phyloP scores from a whole-genome alignment of 1,140 invertebrate species.

The Nylanderia fulva region DNA sequence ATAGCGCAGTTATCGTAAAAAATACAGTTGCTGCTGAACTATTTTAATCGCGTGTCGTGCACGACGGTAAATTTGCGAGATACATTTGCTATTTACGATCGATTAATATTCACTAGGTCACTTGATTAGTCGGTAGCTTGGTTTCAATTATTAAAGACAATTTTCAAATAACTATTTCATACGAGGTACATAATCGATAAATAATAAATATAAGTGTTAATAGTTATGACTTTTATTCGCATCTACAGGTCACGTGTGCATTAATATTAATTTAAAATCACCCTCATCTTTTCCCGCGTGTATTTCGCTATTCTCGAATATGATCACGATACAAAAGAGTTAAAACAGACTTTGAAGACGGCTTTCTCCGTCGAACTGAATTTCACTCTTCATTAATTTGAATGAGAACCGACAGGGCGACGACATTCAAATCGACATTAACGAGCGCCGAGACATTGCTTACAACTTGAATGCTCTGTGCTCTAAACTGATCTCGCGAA shows the following conservation, averaged over 20 bases:
- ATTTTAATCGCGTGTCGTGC: not conserved
- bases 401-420: conserved; percentile 3
- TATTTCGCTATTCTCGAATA: not conserved
- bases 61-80: not conserved
- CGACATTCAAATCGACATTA: conserved; percentile 24
- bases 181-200: not conserved
- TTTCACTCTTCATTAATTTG: conserved; percentile 33
- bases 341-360: not conserved
- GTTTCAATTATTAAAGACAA: conserved; percentile 19
- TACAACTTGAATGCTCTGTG: conserved; percentile 51
- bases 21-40: not conserved
- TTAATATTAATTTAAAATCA: not conserved
- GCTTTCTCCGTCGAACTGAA: not conserved
- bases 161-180: not conserved
- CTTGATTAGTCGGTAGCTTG: conserved; percentile 10
- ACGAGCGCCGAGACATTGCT: conserved; percentile 35
- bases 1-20: not conserved
- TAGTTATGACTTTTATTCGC: not conserved
- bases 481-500: conserved; percentile 22
- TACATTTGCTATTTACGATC: conserved; percentile 8
- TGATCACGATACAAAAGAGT: not conserved
- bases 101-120: not conserved
- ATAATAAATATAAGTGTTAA: not conserved
- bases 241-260: not conserved
- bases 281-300: too few species aligned